phyloP scores from a whole-genome alignment of 2,797 vertebrate species.

The Epinephelus coioides region DNA sequence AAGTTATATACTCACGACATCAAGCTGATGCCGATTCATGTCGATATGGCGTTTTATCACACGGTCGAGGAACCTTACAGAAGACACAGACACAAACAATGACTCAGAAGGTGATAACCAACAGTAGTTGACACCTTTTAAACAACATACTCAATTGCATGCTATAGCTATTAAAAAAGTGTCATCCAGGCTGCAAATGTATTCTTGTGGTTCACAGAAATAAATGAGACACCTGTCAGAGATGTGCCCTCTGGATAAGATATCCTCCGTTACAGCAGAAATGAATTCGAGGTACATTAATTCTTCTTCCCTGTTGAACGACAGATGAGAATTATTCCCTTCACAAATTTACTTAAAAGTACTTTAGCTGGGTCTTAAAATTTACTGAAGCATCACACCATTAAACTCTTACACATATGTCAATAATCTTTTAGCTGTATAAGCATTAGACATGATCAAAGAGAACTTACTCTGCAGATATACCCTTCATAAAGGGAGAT shows the following conservation, averaged over 20 bases:
- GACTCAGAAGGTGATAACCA: background rate
- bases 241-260: slow-evolving; percentile 91
- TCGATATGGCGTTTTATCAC: slow-evolving; percentile 91
- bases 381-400: background rate
- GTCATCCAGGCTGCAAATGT: background rate
- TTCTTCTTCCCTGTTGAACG: slow-evolving; percentile 90
- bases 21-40: slow-evolving; percentile 89
- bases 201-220: slow-evolving; percentile 7
- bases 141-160: background rate
- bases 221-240: slow-evolving; percentile 89
- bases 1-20: slow-evolving; percentile 86
- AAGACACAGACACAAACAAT: slow-evolving; percentile 53
- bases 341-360: background rate
- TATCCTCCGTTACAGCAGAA: slow-evolving; percentile 93
- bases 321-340: slow-evolving; percentile 18
- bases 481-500: slow-evolving; percentile 73
- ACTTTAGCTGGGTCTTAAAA: background rate
- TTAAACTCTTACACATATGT: background rate
- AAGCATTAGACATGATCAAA: background rate
- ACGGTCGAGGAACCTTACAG: slow-evolving; percentile 87
- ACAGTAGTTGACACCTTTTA: background rate
- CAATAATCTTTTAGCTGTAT: background rate
- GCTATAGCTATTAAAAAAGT: background rate
- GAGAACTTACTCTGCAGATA: slow-evolving; percentile 84
- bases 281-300: slow-evolving; percentile 93